These are phyloP conservation scores for Lophochroa leadbeateri DNA, from an alignment of 2,113 vertebrate genomes.

Conservation along the genomic window DNA sequence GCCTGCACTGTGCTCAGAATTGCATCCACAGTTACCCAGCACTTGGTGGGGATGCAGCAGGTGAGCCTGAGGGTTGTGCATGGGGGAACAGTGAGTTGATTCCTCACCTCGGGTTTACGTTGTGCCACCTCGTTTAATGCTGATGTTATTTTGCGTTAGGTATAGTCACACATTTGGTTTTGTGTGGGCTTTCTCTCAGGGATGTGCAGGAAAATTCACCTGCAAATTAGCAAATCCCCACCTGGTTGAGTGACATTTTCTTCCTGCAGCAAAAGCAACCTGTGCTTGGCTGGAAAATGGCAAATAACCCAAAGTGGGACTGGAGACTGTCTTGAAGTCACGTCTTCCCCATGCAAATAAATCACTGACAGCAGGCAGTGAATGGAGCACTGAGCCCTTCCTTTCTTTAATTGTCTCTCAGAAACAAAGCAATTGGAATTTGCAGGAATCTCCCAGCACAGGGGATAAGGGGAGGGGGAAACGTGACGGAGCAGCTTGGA, in stretches of 20 bases:
- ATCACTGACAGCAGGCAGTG: background rate
- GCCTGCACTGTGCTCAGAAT: background rate
- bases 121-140: fast-evolving
- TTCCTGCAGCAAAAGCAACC: background rate
- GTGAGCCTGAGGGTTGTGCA: background rate
- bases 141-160: background rate
- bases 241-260: background rate
- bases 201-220: fast-evolving
- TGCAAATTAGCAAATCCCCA: background rate
- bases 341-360: background rate
- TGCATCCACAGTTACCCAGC: background rate
- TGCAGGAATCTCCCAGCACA: background rate
- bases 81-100: fast-evolving
- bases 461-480: background rate
- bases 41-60: background rate
- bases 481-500: background rate
- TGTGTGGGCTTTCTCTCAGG: fast-evolving
- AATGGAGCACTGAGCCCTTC: conserved; percentile 13
- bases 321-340: fast-evolving
- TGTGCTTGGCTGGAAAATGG: background rate
- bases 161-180: fast-evolving
- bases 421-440: background rate
- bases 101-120: background rate
- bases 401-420: background rate
- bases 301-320: background rate